Percentiles rank a stretch among this genome's conserved stretches.
These are phyloP conservation scores for Cladopsammia gracilis DNA, from an alignment of 64 coral and sea anemone genomes.

Conservation along the genomic window DNA sequence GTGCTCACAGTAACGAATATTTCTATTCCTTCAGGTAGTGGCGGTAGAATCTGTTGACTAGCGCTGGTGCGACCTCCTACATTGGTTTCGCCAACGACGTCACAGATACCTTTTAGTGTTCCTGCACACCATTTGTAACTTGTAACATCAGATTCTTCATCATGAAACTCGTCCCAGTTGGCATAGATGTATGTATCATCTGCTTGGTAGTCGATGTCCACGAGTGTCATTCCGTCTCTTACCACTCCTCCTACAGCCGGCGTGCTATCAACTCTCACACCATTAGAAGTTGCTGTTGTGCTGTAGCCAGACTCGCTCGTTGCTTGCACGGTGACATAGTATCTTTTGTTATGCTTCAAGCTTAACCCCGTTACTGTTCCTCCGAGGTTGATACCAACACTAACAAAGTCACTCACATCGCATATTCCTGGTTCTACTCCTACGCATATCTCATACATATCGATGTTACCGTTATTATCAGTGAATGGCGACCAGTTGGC, in stretches of 20 bases:
- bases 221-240: conserved; percentile 61
- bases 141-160: conserved; percentile 73
- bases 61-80: conserved; percentile 34
- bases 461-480: conserved; percentile 11
- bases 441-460: conserved; percentile 53
- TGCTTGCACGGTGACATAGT: conserved; percentile 79
- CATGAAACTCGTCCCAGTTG: conserved; percentile 87
- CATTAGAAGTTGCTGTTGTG: conserved; percentile 73
- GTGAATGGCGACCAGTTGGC: conserved; percentile 77
- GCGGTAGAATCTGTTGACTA: conserved; percentile 60
- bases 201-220: conserved; percentile 83
- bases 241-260: conserved; percentile 52
- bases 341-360: conserved; percentile 67
- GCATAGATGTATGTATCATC: conserved; percentile 72
- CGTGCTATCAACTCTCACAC: conserved; percentile 78
- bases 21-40: conserved; percentile 65
- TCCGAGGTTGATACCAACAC: background rate
- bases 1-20: conserved; percentile 65
- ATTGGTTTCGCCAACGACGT: conserved; percentile 52
- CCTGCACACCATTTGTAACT: conserved; percentile 88
- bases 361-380: conserved; percentile 63
- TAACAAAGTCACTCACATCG: conserved; percentile 31
- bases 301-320: conserved; percentile 78
- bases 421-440: conserved; percentile 51
- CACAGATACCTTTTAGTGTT: conserved; percentile 70